Percentiles rank a stretch among this genome's conserved stretches.
These are phyloP conservation scores for Venustaconcha ellipsiformis DNA, from an alignment of 1,140 invertebrate genomes.

Conservation along the genomic window DNA sequence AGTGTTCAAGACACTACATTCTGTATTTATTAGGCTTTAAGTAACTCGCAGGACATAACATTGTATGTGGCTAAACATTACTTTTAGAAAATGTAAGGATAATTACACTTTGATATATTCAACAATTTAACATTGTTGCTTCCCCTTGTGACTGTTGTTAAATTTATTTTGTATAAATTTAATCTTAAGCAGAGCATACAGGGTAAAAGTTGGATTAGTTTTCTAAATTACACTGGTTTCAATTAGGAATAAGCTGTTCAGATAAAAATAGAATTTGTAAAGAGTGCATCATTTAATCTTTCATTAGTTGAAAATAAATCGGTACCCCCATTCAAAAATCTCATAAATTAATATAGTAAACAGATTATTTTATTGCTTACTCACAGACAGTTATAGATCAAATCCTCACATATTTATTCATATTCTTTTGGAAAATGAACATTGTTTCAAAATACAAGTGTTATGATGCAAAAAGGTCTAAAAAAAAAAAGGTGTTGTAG, in stretches of 20 bases:
- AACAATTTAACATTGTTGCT: neutral
- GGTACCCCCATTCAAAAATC: neutral
- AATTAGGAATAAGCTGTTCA: neutral
- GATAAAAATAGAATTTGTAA: neutral
- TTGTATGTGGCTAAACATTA: neutral
- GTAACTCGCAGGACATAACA: neutral
- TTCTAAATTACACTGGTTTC: neutral
- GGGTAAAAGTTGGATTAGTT: too few species aligned
- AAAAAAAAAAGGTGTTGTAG: too few species aligned
- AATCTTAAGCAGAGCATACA: too few species aligned
- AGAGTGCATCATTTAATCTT: neutral
- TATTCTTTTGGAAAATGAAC: slow-evolving; percentile 12
- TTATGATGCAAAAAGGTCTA: too few species aligned
- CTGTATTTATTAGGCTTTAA: neutral
- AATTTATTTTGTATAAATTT: too few species aligned
- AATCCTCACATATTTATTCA: neutral
- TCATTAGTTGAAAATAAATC: neutral
- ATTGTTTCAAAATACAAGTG: too few species aligned
- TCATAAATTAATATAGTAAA: neutral
- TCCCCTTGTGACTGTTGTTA: too few species aligned
- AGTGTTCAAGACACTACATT: slow-evolving; percentile 48
- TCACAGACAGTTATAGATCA: too few species aligned
- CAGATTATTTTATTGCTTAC: neutral
- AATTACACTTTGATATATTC: neutral
- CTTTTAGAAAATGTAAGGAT: neutral